These are phyloP conservation scores for Diphyllodes magnificus DNA, from an alignment of 2,113 vertebrate species.

Conservation along the genomic window DNA sequence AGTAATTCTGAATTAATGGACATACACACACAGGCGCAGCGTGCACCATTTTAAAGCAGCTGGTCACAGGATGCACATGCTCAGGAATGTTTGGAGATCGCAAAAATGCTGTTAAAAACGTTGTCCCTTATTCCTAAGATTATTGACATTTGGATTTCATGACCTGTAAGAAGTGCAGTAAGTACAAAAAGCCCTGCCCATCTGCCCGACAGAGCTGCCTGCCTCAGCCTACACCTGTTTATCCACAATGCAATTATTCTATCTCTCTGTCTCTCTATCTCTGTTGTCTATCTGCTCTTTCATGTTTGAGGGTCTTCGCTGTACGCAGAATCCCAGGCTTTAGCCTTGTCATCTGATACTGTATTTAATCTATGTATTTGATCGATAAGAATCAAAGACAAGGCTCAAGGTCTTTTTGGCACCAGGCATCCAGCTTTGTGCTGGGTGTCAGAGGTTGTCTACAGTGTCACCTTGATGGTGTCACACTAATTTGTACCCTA, in stretches of 20 bases:
- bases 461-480: slow-evolving; percentile 45
- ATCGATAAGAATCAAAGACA: slow-evolving; percentile 70
- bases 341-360: slow-evolving; percentile 56
- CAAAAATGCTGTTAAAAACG: slow-evolving; percentile 28
- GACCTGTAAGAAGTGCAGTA: slow-evolving; percentile 32
- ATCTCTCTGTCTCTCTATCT: background rate
- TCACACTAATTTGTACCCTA: slow-evolving; percentile 11
- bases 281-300: slow-evolving; percentile 46
- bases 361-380: slow-evolving; percentile 66
- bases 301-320: slow-evolving; percentile 30
- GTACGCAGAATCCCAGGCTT: slow-evolving; percentile 28
- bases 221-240: slow-evolving; percentile 15
- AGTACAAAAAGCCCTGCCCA: slow-evolving; percentile 27
- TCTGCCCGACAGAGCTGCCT: background rate
- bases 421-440: slow-evolving; percentile 25
- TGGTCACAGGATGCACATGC: slow-evolving; percentile 73
- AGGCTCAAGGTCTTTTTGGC: slow-evolving; percentile 66
- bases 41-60: slow-evolving; percentile 76
- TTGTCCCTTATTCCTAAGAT: background rate
- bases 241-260: slow-evolving; percentile 12
- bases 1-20: slow-evolving; percentile 99
- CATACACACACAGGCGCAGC: background rate
- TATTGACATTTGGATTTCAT: slow-evolving; percentile 12
- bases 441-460: slow-evolving; percentile 51
- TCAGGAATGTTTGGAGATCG: slow-evolving; percentile 76